Evolutionary conservation across 2,888 invertebrate species (phyloP).

Genomic region (Hypselothyrea guttata): DNA sequence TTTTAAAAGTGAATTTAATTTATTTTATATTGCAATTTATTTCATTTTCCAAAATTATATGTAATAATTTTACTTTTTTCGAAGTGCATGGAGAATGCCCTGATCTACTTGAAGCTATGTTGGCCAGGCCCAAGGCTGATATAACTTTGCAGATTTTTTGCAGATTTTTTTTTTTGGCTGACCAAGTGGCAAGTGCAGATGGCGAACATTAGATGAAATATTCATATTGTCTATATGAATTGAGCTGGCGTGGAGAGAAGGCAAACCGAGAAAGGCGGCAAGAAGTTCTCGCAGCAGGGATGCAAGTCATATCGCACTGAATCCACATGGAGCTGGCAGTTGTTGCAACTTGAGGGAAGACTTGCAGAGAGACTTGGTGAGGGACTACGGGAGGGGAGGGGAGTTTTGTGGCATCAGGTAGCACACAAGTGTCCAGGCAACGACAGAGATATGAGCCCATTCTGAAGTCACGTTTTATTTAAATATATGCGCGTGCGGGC

Average conservation of each 20-base stretch:
- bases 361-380: too few relatives aligned
- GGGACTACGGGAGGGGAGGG: constrained; percentile 2
- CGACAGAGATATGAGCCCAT: constrained; percentile 76
- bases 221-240: constrained; percentile 80
- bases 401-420: constrained; percentile 63
- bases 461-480: constrained; percentile 77
- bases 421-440: constrained; percentile 79
- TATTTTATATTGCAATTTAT: too few relatives aligned
- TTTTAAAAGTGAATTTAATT: too few relatives aligned
- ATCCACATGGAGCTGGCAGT: constrained; percentile 2
- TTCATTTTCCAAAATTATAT: too few relatives aligned
- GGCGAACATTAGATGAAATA: constrained; percentile 80
- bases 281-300: constrained; percentile 69
- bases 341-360: too few relatives aligned
- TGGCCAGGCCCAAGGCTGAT: constrained; percentile 31
- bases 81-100: constrained; percentile 31
- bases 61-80: constrained; percentile 16
- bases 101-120: constrained; percentile 15
- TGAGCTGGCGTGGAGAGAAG: constrained; percentile 71
- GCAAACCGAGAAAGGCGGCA: constrained; percentile 38
- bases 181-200: constrained; percentile 78
- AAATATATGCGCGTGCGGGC: constrained; percentile 79
- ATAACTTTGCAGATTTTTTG: too few relatives aligned
- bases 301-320: constrained; percentile 51
- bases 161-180: constrained; percentile 13